Conservation (phyloP, 2,888 invertebrate species). For the Leucophora obtusa region DNA sequence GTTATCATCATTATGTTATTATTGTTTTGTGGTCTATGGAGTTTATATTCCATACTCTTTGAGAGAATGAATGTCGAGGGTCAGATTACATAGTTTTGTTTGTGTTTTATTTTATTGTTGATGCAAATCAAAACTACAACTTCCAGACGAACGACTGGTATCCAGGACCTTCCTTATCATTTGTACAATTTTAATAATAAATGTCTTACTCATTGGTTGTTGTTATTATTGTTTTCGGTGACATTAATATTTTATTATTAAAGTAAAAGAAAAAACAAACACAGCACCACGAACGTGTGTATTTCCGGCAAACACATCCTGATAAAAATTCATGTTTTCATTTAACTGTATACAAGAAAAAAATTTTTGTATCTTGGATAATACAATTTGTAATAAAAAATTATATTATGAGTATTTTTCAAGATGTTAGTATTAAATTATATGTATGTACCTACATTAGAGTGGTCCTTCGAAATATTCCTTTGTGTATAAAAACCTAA, state of each 20-base stretch:
- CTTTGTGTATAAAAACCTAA: no score
- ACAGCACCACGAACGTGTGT: not conserved
- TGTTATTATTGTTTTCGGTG: conserved; percentile 41
- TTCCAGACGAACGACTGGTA: not conserved
- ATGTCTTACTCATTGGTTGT: conserved; percentile 3
- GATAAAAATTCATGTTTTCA: not conserved
- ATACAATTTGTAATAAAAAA: conserved; percentile 52
- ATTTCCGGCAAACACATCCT: not conserved
- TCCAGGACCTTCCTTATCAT: not conserved
- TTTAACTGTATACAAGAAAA: not conserved
- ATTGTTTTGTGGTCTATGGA: conserved; percentile 45
- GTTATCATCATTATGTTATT: conserved; percentile 24
- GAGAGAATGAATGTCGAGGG: conserved; percentile 47
- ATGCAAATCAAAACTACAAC: conserved; percentile 40
- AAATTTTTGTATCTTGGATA: conserved; percentile 37
- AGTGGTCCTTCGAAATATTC: no score
- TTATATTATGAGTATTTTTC: conserved; percentile 3
- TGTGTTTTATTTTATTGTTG: conserved; percentile 12
- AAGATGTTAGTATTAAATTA: conserved; percentile 15
- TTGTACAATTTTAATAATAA: conserved; percentile 22
- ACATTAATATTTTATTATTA: conserved; percentile 52
- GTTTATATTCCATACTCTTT: conserved; percentile 39
- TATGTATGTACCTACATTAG: no score
- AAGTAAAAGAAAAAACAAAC: not conserved
- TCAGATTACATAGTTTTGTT: conserved; percentile 38